phyloP scores from a whole-genome alignment of 2,888 invertebrate genomes.

The Pyrgus malvae region DNA sequence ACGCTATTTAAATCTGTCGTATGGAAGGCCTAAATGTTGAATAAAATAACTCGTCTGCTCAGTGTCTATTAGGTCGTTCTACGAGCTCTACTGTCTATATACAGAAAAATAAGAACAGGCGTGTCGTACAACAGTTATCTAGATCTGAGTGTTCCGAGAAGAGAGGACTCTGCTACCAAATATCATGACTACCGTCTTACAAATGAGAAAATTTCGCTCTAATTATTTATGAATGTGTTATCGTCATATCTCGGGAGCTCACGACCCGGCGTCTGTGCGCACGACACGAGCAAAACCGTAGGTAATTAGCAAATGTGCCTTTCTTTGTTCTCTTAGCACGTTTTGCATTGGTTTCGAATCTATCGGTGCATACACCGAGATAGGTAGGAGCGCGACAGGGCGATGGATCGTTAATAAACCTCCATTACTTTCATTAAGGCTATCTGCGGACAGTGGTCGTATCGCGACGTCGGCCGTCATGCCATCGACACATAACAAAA shows the following conservation, averaged over 20 bases:
- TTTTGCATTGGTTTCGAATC: slow-evolving; percentile 66
- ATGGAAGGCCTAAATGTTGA: not conserved
- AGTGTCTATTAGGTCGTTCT: slow-evolving; percentile 25
- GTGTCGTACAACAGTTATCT: slow-evolving; percentile 74
- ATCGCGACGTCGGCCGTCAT: slow-evolving; percentile 77
- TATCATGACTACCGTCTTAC: slow-evolving; percentile 81
- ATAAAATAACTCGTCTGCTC: not conserved
- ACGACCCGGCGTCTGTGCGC: slow-evolving; percentile 78
- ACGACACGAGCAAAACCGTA: slow-evolving; percentile 80
- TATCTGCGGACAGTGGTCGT: slow-evolving; percentile 75
- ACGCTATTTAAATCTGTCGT: no score
- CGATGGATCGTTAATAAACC: slow-evolving; percentile 75
- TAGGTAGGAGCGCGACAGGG: slow-evolving; percentile 60
- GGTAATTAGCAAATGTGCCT: slow-evolving; percentile 80
- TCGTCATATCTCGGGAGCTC: slow-evolving; percentile 79
- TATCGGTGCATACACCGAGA: slow-evolving; percentile 63
- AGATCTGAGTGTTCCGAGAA: slow-evolving; percentile 74
- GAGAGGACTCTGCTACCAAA: slow-evolving; percentile 74
- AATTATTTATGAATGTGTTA: slow-evolving; percentile 83
- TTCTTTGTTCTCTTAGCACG: slow-evolving; percentile 81
- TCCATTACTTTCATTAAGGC: slow-evolving; percentile 81
- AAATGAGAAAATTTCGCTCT: slow-evolving; percentile 83
- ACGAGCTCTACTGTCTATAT: slow-evolving; percentile 27
- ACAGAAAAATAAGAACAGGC: slow-evolving; percentile 65
- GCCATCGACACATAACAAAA: slow-evolving; percentile 73